phyloP scores from a whole-genome alignment of 2,113 vertebrate genomes.

The Coptodon bakossiorum region DNA sequence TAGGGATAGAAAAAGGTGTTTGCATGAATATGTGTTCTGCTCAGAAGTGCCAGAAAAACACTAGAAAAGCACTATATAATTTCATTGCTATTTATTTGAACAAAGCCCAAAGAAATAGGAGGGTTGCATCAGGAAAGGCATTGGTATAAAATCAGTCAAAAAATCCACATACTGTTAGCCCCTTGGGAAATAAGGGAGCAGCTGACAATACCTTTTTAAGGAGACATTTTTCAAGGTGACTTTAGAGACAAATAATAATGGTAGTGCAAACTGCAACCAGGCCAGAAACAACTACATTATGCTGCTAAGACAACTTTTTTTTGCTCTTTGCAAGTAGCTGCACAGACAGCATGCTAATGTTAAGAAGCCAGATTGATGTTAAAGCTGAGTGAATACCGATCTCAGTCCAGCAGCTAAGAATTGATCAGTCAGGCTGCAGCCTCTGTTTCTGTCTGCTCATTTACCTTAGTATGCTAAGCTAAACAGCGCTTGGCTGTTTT shows the following conservation, averaged over 20 bases:
- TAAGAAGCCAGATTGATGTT: background rate
- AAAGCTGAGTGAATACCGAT: background rate
- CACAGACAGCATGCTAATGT: background rate
- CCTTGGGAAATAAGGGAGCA: background rate
- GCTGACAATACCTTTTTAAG: background rate
- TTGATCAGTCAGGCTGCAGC: background rate
- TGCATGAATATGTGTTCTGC: background rate
- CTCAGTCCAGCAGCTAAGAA: background rate
- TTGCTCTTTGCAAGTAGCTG: background rate
- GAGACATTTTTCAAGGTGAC: background rate
- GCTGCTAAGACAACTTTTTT: background rate
- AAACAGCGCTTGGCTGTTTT: background rate
- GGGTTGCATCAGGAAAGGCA: background rate
- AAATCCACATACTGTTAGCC: background rate
- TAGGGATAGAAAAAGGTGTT: background rate
- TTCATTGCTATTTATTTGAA: background rate
- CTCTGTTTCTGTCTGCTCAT: background rate
- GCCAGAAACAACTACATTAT: background rate
- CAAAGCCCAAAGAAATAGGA: background rate
- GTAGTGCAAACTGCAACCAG: background rate
- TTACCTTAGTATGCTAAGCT: background rate
- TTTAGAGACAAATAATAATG: background rate
- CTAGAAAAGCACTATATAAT: background rate
- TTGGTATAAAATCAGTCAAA: background rate
- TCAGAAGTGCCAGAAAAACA: background rate